A percentile compares a stretch with the other conserved stretches of the same genome.
Conservation (phyloP, 1,140 invertebrate genomes). For the Hyles vespertilio region DNA sequence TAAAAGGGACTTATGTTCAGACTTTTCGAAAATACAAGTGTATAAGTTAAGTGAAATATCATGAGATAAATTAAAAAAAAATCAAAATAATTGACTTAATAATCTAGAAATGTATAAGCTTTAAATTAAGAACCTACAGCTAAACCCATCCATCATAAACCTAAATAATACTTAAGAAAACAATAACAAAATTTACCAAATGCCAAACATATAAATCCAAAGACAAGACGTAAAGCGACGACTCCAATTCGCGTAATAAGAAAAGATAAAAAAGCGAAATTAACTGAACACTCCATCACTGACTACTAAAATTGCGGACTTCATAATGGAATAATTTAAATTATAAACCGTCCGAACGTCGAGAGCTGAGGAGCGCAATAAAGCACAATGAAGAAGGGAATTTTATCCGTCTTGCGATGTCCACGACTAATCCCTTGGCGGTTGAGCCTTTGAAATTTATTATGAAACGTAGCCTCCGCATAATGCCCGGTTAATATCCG, state of each 20-base stretch:
- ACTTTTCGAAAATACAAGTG: too few species aligned
- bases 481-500: slow-evolving; percentile 37
- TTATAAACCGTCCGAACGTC: slow-evolving; percentile 24
- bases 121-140: too few species aligned
- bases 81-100: too few species aligned
- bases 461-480: slow-evolving; percentile 37
- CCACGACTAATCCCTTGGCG: slow-evolving; percentile 33
- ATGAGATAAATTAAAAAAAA: too few species aligned
- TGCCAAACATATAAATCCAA: too few species aligned
- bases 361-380: slow-evolving; percentile 36
- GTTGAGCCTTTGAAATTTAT: slow-evolving; percentile 32
- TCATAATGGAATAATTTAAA: slow-evolving; percentile 27
- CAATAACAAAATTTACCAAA: slow-evolving; percentile 1
- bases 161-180: too few species aligned
- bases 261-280: slow-evolving; percentile 14
- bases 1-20: too few species aligned
- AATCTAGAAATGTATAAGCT: too few species aligned
- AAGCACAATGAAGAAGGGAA: slow-evolving; percentile 36
- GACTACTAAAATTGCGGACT: slow-evolving; percentile 10
- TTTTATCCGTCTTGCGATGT: slow-evolving; percentile 35
- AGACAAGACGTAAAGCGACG: not conserved
- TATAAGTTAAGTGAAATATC: too few species aligned
- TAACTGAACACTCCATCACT: slow-evolving; percentile 1
- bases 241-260: slow-evolving; percentile 1
- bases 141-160: too few species aligned